Conservation (phyloP, 2,797 vertebrate species). For the Sebastolobus altivelis region DNA sequence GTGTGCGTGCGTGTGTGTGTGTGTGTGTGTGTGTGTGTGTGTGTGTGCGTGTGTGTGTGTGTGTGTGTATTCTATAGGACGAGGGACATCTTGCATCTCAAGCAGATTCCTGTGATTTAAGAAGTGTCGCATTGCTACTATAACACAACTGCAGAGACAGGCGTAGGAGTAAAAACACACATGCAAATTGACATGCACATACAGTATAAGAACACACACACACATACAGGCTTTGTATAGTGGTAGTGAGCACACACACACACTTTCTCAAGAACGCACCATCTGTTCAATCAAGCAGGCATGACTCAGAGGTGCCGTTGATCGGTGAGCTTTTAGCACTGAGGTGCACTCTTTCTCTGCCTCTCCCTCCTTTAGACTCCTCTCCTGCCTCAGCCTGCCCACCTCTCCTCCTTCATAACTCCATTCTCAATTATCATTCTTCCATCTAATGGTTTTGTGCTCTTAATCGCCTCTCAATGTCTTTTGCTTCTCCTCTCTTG, state of each 20-base stretch:
- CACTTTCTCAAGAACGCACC: conserved; percentile 29
- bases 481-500: conserved; percentile 17
- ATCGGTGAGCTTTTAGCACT: conserved; percentile 48
- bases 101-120: conserved; percentile 73
- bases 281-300: conserved; percentile 55
- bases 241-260: conserved; percentile 1
- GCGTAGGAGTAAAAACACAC: conserved; percentile 37
- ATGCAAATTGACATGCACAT: conserved; percentile 31
- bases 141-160: conserved; percentile 35
- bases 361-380: conserved; percentile 34
- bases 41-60: conserved; percentile 16
- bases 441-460: conserved; percentile 53
- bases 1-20: conserved; percentile 16
- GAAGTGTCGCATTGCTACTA: conserved; percentile 60
- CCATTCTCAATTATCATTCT: conserved; percentile 51
- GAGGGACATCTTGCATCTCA: conserved; percentile 63
- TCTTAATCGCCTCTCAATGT: conserved; percentile 16
- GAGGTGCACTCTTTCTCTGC: conserved; percentile 29
- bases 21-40: conserved; percentile 27
- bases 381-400: conserved; percentile 50
- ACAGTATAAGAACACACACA: conserved; percentile 1
- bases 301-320: conserved; percentile 58
- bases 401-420: conserved; percentile 47
- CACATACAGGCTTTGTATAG: conserved; percentile 21
- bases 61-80: conserved; percentile 19